Evolutionary conservation across 1,140 invertebrate species (phyloP), one percentile per base, ranked within the genome.

Genomic region (Scaptodrosophila lebanonensis): DNA sequence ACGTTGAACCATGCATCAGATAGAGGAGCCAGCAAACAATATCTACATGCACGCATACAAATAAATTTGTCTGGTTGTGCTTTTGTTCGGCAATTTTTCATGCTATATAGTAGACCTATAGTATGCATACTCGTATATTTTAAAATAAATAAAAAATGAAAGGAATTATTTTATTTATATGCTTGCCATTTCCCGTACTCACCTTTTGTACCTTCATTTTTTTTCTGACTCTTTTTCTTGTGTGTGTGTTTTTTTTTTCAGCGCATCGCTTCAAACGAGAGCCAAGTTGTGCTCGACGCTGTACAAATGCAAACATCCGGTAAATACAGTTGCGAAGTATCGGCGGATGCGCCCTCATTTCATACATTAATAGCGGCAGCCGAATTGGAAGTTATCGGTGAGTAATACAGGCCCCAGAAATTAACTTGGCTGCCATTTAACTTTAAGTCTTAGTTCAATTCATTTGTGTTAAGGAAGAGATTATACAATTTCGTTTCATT

Each of bases 261-360:
- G 90, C 89, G 88, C 73, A 75, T 85, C 30, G 73, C 88, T 56
- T 92, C 91, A 53, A 91, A 91, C 66, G 89, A 90, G 62, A 91
- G 91, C 48, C 89, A 90, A 79, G 88, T 92, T 36, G 89, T 89
- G 11, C 84, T 93, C 39, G 88, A 88, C 56, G 84, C 89, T 54
- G 89, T 92, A 35, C 87, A 89, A 67, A 87, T 89, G 58, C 89
- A 90, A 29, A 91, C 92, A 13, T 90, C 91, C 44, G 93, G 93
- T 7, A 88, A 88, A 44, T 95, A 93, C 86, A 92, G 91, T 53
- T 95, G 94, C 86, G 94, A 95, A 87, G 92, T 95, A 49, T 94
- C 93, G 1, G 93, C 93, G 1, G 94, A 96, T 87, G 93, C 93
- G 15, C 95, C 95, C 3, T 94, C 93, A 35, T 96, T 96, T 87